Conservation (phyloP, 1,140 invertebrate genomes). For the Teleogryllus occipitalis region DNA sequence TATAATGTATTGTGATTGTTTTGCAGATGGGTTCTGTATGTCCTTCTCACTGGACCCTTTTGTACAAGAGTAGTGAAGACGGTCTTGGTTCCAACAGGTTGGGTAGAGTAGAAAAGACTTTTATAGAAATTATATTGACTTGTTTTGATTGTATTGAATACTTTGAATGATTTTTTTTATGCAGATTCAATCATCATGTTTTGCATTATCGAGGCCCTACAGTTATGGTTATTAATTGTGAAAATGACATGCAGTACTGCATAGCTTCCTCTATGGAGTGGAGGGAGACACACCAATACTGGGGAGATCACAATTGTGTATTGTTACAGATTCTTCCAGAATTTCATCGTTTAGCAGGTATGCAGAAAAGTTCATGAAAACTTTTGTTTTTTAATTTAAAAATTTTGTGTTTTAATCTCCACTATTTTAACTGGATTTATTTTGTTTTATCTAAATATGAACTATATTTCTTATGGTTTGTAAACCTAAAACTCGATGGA, state of each 20-base stretch:
- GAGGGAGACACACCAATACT: slow-evolving; percentile 76
- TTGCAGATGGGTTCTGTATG: slow-evolving; percentile 37
- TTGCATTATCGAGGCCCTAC: slow-evolving; percentile 77
- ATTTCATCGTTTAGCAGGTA: slow-evolving; percentile 49
- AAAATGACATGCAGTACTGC: slow-evolving; percentile 62
- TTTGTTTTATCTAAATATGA: too few species aligned
- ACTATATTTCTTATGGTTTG: too few species aligned
- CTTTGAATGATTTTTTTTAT: background rate
- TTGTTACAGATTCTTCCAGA: slow-evolving; percentile 72
- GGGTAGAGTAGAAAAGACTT: background rate
- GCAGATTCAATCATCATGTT: slow-evolving; percentile 71
- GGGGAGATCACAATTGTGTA: slow-evolving; percentile 67
- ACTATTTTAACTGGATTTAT: too few species aligned
- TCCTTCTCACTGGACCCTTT: slow-evolving; percentile 69
- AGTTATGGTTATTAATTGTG: slow-evolving; percentile 60
- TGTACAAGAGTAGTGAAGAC: slow-evolving; percentile 77
- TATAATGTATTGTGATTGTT: background rate
- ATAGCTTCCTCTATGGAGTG: slow-evolving; percentile 71
- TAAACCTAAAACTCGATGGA: too few species aligned
- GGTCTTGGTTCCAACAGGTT: slow-evolving; percentile 75
- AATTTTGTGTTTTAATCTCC: too few species aligned
- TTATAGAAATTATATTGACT: background rate
- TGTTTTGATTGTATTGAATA: background rate
- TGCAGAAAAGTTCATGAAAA: slow-evolving; percentile 24
- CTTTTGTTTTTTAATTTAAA: slow-evolving; percentile 6